A percentile compares a stretch with the other conserved stretches of the same genome.
Evolutionary conservation across 2,113 vertebrate genomes (phyloP).

Genomic region (Cavia porcellus): DNA sequence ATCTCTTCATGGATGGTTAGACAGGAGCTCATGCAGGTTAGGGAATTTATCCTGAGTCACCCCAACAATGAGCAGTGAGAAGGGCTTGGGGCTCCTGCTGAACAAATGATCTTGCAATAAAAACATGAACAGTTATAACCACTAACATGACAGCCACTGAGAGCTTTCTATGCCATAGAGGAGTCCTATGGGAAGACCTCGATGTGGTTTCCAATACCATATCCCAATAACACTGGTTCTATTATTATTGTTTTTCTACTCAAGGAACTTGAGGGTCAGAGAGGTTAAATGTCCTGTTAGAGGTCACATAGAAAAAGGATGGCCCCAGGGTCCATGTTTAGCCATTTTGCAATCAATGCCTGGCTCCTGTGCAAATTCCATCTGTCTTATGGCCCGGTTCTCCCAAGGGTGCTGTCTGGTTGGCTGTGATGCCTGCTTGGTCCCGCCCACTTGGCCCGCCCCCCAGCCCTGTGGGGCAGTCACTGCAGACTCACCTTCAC

Average conservation of each 20-base stretch:
- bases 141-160: not conserved
- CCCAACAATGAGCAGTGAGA: not conserved
- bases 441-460: not conserved
- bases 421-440: not conserved
- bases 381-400: not conserved
- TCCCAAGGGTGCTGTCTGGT: not conserved
- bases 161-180: not conserved
- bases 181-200: not conserved
- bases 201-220: not conserved
- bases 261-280: not conserved
- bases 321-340: not conserved
- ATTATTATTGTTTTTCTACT: not conserved
- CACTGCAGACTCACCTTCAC: conserved; percentile 78
- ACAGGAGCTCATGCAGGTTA: not conserved
- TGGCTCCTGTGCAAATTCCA: not conserved
- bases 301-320: not conserved
- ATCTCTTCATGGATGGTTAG: not conserved
- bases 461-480: not conserved
- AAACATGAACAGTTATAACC: not conserved
- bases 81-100: not conserved
- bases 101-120: not conserved
- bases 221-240: not conserved
- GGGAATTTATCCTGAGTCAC: not conserved
- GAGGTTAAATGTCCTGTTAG: not conserved
- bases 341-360: not conserved